Base-by-base conservation (phyloP, 2,113 vertebrate species). In the Leptobrachium leishanense region DNA sequence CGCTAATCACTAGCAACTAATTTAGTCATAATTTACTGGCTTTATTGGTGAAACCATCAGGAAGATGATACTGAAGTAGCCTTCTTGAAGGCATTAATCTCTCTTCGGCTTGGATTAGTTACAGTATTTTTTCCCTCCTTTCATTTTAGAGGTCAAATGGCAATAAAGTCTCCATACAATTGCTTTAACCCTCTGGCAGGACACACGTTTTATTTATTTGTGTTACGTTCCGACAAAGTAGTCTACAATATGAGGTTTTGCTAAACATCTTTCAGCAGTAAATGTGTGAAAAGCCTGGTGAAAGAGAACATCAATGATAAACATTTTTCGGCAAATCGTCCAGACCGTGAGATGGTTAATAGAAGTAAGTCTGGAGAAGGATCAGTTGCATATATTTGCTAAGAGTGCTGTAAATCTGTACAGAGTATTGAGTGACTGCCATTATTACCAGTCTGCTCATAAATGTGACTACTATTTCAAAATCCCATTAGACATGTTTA, bases 391-490 rank as follows among this genome's bases (percentile, higher is more conserved):
- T 43, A 79, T 79, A 44, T 31, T 43, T 9, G 6, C 13, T 65
- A 46, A 15, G 2, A 79, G 77, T 13, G 39, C 62, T 66, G 8
- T 12, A 31, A 72, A 72, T 79, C 69, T 79, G 77, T 72, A 15
- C 57, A 5, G 68, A 68, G 66, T 63, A 77, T 78, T 78, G 76
- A 64, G 62, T 65, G 68, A 65, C 70, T 68, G 73, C 63, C 77
- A 80, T 80, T 80, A 80, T 74, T 68, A 68, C 70, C 70, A 74
- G 64, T 62, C 70, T 62, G 44, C 77, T 80, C 77, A 73, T 80
- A 80, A 80, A 73, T 67, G 77, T 55, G 77, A 71, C 77, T 80
- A 80, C 77, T 80, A 71, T 80, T 79, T 80, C 68, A 62, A 80
- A 79, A 67, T 74, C 77, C 77, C 77, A 80, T 80, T 73, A 80